A percentile compares a stretch with the other conserved stretches of the same genome.
Evolutionary conservation across 1,140 invertebrate genomes (phyloP).

Genomic region (Pachyrhynchus sulphureomaculatus): DNA sequence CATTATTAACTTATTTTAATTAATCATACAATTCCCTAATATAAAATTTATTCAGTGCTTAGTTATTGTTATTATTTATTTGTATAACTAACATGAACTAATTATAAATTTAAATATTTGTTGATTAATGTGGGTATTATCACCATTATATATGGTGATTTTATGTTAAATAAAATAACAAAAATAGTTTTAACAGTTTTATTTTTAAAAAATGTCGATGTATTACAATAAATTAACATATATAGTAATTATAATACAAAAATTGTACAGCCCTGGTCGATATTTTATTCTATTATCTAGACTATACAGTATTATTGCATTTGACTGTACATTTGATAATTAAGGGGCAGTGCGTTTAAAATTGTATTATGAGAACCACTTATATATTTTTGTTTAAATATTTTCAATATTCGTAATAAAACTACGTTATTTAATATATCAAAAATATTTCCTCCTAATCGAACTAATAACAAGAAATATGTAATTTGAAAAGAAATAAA

Average conservation of each 20-base stretch:
- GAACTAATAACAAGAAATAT: no score
- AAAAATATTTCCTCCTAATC: no score
- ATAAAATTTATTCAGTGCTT: no score
- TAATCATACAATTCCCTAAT: no score
- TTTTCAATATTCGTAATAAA: no score
- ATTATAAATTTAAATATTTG: no score
- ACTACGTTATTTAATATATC: no score
- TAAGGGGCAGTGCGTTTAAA: background rate
- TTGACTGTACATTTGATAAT: background rate
- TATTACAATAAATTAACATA: background rate
- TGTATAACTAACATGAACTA: no score
- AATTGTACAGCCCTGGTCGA: background rate
- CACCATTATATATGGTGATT: background rate
- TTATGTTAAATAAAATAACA: background rate
- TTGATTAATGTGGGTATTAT: no score
- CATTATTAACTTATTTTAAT: background rate
- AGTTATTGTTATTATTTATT: no score
- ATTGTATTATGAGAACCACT: background rate
- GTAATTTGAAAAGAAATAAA: no score
- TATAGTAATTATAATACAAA: background rate
- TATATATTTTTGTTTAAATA: no score
- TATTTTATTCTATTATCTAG: background rate
- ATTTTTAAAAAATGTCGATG: background rate
- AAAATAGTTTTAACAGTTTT: conserved; percentile 2
- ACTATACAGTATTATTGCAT: background rate